A percentile compares a stretch with the other conserved stretches of the same genome.
These are phyloP conservation scores for Ibycter americanus DNA, from an alignment of 2,797 vertebrate genomes.

Conservation along the genomic window DNA sequence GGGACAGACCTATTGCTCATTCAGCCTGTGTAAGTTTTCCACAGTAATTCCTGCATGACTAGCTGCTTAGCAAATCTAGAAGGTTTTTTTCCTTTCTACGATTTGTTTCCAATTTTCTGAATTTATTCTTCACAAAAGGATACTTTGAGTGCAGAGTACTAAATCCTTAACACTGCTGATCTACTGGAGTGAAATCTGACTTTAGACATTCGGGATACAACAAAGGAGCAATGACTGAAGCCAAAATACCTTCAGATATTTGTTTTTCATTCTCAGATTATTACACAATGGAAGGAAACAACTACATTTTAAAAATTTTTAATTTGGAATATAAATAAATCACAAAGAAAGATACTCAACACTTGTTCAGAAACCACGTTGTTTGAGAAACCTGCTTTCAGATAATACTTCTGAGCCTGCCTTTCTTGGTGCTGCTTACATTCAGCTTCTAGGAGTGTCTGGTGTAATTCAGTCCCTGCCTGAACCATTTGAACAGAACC, in stretches of 20 bases:
- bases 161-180: not conserved
- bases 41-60: not conserved
- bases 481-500: not conserved
- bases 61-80: not conserved
- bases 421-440: not conserved
- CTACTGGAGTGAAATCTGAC: not conserved
- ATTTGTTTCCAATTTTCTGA: not conserved
- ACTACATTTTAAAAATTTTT: not conserved
- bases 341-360: not conserved
- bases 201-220: not conserved
- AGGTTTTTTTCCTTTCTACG: not conserved
- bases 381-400: not conserved
- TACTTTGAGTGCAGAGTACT: not conserved
- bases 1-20: not conserved
- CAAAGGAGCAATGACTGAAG: not conserved
- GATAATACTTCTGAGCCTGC: not conserved
- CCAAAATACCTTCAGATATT: not conserved
- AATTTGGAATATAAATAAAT: not conserved
- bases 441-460: not conserved
- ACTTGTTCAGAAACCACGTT: not conserved
- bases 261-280: not conserved
- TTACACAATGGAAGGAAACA: not conserved
- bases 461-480: not conserved
- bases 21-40: not conserved
- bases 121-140: not conserved